Evolutionary conservation across 1,140 invertebrate genomes (phyloP), one percentile per base, ranked within the genome.

Genomic region (Lordiphosa collinella): DNA sequence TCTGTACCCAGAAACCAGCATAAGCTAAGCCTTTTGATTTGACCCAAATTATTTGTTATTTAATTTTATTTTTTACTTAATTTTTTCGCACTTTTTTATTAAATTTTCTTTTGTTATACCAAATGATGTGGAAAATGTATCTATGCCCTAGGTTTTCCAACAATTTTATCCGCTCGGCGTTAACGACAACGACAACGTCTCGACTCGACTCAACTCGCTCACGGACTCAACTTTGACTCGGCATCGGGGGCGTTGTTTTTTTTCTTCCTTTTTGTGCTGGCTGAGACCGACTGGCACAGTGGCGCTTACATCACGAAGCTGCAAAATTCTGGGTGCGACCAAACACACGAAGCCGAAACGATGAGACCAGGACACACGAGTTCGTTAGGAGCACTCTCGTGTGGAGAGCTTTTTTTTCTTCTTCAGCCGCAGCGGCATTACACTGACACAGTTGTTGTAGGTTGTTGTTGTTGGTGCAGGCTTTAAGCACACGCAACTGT

Each of bases 271-370:
- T 58, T 58, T 47, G 49, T 40, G 34, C 35, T 46, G 43, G 66
- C 67, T 57, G 63, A 79, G 73, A 86, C 84, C 78, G 69, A 85
- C 80, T 84, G 84, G 57, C 74, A 72, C 65, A 80, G 54, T 75
- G 66, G 59, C 70, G 65, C 66, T 84, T 75, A 80, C 60, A 70
- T 73, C 79, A 86, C 80, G 80, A 82, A 69, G 69, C 64, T 63
- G 71, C 79, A 72, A 75, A 71, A 67, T 86, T 88, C 86, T 64
- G 86, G 86, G 86, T 76, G 86, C 86, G 86, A 86, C 86, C 72
- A 64, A 49, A 29, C 40, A 48, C 36, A 49, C 63, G 62, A 71
- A 12, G 5, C 18, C 13, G 49, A 52, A 47, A 36, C 44, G 22
- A 34, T 14, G 2, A 3, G 11, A 31, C 22, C 32, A 10, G 36